Evolutionary conservation across 1,140 invertebrate species (phyloP), one percentile per base, ranked within the genome.

Genomic region (Sycophaga agraensis): DNA sequence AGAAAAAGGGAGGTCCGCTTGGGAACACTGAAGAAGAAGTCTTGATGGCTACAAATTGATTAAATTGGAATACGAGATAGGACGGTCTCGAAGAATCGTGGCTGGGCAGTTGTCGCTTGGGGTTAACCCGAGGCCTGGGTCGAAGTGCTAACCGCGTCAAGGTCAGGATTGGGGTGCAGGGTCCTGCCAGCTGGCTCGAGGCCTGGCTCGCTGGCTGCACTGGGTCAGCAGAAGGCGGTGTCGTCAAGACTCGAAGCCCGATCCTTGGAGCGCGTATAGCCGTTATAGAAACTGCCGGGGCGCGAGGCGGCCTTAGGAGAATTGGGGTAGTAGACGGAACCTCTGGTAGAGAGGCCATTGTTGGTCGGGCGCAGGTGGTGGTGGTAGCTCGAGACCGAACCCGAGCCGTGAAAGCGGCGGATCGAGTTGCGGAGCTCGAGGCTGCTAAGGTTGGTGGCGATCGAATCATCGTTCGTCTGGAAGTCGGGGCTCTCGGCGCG

Each of bases 381-480:
- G 85, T 26, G 56, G 11, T 35, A 31, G 16, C 49, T 35, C 2
- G 49, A 46, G 7, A 21, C 22, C 31, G 39, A 28, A 9, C 57
- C 45, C n/a, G 24, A 39, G 42, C 34, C 37, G 26, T 61, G 59
- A 3, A 64, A 62, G 7, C 71, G 69, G 34, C 87, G 84, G 67
- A 88, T 81, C 56, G 88, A 89, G 62, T 87, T 84, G 12, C 86
- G 82, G 6, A 80, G 50, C 28, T 81, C 79, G 55, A 80, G 69
- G 53, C 78, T 82, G 69, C 67, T 89, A 84, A 67, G 87, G 76
- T 90, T 91, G 39, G 90, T 91, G 43, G 89, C 85, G 67, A 91
- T 84, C 67, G 89, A 91, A 73, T 92, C 91, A 71, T 92, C 91
- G 72, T 91, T 88, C 8, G 89, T 86, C 68, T 86, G 82, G 68